phyloP scores from a whole-genome alignment of 1,140 invertebrate genomes.

The Medauroidea extradentata region DNA sequence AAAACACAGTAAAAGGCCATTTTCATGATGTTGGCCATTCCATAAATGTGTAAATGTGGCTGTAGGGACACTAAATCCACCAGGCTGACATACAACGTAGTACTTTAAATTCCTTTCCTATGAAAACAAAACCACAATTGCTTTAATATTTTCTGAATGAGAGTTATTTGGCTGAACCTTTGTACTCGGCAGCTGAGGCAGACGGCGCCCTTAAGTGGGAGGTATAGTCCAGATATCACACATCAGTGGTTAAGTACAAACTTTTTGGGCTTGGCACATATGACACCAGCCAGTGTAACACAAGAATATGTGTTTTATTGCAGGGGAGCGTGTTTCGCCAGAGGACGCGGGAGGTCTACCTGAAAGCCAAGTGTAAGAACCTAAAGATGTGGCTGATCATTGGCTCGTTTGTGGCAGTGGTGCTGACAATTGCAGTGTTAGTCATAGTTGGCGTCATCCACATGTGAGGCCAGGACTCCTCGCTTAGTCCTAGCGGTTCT shows the following conservation, averaged over 20 bases:
- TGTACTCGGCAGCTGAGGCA: too few species aligned
- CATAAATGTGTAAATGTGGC: too few species aligned
- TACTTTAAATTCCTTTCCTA: too few species aligned
- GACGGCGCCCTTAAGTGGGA: not conserved
- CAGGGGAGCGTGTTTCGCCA: conserved; percentile 9
- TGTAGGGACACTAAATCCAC: too few species aligned
- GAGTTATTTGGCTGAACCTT: too few species aligned
- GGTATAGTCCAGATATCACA: not conserved
- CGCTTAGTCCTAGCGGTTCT: too few species aligned
- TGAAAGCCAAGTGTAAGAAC: not conserved
- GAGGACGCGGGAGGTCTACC: not conserved
- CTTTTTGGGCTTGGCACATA: not conserved
- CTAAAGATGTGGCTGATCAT: conserved; percentile 11
- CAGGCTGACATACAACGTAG: too few species aligned
- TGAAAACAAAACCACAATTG: too few species aligned
- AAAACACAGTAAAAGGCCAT: too few species aligned
- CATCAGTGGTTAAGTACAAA: not conserved
- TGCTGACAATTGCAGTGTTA: conserved; percentile 1
- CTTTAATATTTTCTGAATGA: too few species aligned
- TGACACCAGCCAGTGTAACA: not conserved
- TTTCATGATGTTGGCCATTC: too few species aligned
- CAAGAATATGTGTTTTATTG: conserved; percentile 1
- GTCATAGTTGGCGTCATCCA: conserved; percentile 7
- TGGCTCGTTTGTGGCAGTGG: not conserved
- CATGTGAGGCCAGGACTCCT: too few species aligned